These are phyloP conservation scores for Agrenia bidenticulata DNA, from an alignment of 2,888 invertebrate species.

Conservation along the genomic window DNA sequence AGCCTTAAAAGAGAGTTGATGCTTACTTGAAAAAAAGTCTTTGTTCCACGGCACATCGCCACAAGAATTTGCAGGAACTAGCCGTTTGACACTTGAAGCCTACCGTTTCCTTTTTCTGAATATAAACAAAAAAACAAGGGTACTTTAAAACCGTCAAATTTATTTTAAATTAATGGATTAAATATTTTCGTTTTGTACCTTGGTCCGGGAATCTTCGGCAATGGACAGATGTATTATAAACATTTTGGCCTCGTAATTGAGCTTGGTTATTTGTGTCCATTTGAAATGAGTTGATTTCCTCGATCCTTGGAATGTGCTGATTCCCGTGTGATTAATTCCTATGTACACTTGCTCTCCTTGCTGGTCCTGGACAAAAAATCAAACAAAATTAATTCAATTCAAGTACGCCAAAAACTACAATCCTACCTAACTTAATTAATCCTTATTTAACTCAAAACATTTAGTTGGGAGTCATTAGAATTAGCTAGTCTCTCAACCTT, in stretches of 20 bases:
- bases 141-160: not conserved
- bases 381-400: not conserved
- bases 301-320: conserved; percentile 91
- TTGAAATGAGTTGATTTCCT: conserved; percentile 91
- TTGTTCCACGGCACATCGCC: conserved; percentile 97
- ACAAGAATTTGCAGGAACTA: conserved; percentile 89
- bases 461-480: too few species aligned
- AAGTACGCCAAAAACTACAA: too few species aligned
- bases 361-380: conserved; percentile 69
- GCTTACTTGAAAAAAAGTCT: conserved; percentile 97
- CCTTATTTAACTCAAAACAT: too few species aligned
- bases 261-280: conserved; percentile 93
- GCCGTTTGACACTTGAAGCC: conserved; percentile 94
- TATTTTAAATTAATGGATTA: not conserved
- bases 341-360: conserved; percentile 87
- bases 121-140: conserved; percentile 53
- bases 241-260: conserved; percentile 97
- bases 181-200: conserved; percentile 48
- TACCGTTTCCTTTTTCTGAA: conserved; percentile 87
- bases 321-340: conserved; percentile 93
- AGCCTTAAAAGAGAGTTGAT: not conserved
- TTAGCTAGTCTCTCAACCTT: too few species aligned
- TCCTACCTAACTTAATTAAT: too few species aligned
- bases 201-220: conserved; percentile 67
- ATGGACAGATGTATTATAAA: conserved; percentile 92